Conservation (phyloP, 2,797 vertebrate genomes). For the Megalops cyprinoides region DNA sequence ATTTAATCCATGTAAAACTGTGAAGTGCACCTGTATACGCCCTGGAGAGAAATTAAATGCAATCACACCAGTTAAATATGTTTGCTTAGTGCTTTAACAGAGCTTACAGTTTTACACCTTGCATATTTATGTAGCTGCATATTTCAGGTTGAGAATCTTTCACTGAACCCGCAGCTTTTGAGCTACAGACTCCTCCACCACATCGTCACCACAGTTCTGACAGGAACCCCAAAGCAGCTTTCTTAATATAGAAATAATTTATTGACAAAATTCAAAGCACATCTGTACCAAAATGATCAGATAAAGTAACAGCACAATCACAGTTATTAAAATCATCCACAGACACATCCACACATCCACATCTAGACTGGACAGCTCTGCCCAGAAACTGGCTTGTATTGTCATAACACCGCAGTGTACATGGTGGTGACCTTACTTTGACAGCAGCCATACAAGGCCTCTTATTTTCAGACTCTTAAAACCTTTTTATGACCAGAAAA, state of each 20-base stretch:
- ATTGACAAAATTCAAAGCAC: conserved; percentile 6
- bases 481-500: not conserved
- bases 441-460: not conserved
- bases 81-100: no score
- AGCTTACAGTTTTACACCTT: no score
- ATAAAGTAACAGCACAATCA: not conserved
- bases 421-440: not conserved
- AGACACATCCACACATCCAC: no score
- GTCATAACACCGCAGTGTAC: not conserved
- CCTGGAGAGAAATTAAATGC: no score
- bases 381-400: not conserved
- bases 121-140: no score
- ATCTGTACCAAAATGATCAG: not conserved
- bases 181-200: no score
- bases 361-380: not conserved
- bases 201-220: not conserved
- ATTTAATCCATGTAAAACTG: no score
- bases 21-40: no score
- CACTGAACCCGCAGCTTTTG: no score
- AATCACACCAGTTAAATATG: no score
- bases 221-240: not conserved
- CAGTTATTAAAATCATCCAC: not conserved
- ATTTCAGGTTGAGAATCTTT: not conserved
- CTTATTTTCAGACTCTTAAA: not conserved
- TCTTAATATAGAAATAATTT: conserved; percentile 4